Evolutionary conservation across 1,140 invertebrate genomes (phyloP).

Genomic region (Aphis craccivora): DNA sequence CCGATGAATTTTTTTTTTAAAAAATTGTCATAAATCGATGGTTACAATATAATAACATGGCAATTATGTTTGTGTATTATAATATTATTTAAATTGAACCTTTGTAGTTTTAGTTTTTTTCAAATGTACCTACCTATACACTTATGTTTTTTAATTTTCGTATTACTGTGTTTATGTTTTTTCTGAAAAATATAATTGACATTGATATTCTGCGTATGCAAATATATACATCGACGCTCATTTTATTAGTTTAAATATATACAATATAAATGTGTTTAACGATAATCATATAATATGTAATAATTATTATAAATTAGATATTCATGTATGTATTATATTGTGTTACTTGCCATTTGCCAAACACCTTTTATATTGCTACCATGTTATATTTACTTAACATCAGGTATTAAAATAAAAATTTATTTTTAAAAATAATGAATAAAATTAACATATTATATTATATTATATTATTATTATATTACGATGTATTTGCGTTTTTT

Average conservation of each 20-base stretch:
- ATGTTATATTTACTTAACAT: background rate
- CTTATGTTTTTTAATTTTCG: too few species aligned
- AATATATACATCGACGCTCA: background rate
- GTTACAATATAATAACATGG: background rate
- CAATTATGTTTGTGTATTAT: background rate
- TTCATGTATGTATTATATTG: background rate
- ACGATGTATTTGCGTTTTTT: background rate
- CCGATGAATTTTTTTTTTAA: background rate
- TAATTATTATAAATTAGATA: background rate
- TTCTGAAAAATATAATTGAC: background rate
- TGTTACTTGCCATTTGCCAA: too few species aligned
- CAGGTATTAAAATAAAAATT: background rate
- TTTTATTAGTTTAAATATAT: background rate
- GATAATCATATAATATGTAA: background rate
- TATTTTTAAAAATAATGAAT: background rate
- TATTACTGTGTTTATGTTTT: too few species aligned
- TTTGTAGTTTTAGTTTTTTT: background rate
- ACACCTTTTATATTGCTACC: background rate
- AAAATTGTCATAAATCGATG: background rate
- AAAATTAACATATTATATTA: background rate
- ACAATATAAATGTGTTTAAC: background rate
- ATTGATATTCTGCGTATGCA: background rate
- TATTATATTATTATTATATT: too few species aligned
- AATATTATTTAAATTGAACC: background rate
- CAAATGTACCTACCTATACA: too few species aligned